Percentiles rank a stretch among this genome's conserved stretches.
Conservation (phyloP, 2,797 vertebrate species). For the Furcifer pardalis region DNA sequence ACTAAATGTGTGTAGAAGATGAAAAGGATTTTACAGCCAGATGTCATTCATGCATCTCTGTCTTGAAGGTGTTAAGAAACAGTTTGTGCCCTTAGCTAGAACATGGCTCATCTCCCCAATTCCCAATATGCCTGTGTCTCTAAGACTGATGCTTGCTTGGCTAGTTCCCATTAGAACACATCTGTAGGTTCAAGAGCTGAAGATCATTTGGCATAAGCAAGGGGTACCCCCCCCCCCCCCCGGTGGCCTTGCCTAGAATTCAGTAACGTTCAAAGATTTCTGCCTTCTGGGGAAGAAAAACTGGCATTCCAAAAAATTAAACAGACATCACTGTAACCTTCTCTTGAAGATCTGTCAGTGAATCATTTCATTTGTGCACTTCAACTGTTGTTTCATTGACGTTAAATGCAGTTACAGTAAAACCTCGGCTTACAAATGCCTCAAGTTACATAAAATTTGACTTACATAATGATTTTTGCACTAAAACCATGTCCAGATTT, state of each 20-base stretch:
- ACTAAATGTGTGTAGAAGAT: background rate
- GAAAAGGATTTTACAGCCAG: background rate
- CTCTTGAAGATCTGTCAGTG: background rate
- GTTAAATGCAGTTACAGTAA: background rate
- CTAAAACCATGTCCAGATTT: no score
- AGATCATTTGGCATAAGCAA: slow-evolving; percentile 1
- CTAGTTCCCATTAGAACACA: slow-evolving; percentile 19
- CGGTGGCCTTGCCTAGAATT: background rate
- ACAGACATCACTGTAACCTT: background rate
- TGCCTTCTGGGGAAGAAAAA: background rate
- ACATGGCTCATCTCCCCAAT: background rate
- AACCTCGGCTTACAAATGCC: no score
- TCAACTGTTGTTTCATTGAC: background rate
- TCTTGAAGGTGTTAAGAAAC: slow-evolving; percentile 3
- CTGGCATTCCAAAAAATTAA: slow-evolving; percentile 21
- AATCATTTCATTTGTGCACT: background rate
- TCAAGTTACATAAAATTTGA: no score
- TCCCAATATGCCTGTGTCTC: slow-evolving; percentile 29
- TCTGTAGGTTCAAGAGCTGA: background rate
- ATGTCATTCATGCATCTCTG: slow-evolving; percentile 25
- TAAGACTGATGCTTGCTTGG: background rate
- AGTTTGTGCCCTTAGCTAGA: slow-evolving; percentile 13
- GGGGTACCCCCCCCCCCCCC: no score
- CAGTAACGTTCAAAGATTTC: background rate
- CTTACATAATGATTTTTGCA: no score